Evolutionary conservation across 37 sponge, comb jelly and placozoan species (phyloP).

Genomic region (Chondrilla cf. caribensis): DNA sequence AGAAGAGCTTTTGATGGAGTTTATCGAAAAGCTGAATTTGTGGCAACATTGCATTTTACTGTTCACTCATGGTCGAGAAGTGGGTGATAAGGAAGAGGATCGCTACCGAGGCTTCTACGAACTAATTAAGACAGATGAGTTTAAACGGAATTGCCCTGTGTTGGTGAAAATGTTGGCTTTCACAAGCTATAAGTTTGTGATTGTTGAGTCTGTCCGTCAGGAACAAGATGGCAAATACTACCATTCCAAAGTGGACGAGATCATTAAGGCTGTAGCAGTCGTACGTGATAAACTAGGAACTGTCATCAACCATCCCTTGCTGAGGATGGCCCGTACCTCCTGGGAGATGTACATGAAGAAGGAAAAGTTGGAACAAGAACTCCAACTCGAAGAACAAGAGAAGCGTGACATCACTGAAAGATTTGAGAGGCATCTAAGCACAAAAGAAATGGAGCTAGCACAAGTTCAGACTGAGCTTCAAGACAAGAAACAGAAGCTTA

Average conservation of each 20-base stretch:
- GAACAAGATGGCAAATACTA: not conserved
- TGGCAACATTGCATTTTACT: conserved; percentile 20
- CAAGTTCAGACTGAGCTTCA: too few relatives aligned
- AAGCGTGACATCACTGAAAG: too few relatives aligned
- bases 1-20: not conserved
- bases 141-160: not conserved
- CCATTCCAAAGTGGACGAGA: not conserved
- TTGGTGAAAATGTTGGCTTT: not conserved
- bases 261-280: not conserved
- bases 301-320: too few relatives aligned
- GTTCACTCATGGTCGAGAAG: conserved; percentile 17
- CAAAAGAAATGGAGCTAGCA: too few relatives aligned
- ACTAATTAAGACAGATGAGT: not conserved
- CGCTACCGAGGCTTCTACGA: not conserved
- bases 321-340: too few relatives aligned
- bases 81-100: not conserved
- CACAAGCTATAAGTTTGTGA: not conserved
- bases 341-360: too few relatives aligned
- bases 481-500: too few relatives aligned
- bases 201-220: not conserved
- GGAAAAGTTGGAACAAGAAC: too few relatives aligned
- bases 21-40: not conserved
- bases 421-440: too few relatives aligned
- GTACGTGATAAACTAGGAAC: too few relatives aligned
- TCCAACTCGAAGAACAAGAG: too few relatives aligned